Base-by-base conservation (phyloP, 2,797 vertebrate genomes). In the Austrolebias charrua region DNA sequence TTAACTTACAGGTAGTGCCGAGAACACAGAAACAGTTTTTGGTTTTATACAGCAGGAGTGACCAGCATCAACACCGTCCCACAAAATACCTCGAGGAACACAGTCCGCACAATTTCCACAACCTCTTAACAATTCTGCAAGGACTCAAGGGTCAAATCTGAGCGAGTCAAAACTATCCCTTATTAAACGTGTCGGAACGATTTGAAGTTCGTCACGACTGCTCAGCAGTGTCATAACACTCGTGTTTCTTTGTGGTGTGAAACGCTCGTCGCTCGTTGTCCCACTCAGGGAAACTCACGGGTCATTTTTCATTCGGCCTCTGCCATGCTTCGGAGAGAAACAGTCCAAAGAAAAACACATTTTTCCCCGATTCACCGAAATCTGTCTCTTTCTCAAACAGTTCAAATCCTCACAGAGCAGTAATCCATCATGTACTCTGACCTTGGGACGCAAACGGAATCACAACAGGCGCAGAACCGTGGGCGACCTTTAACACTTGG, bases 381-480 rank as follows among this genome's bases (percentile, higher is more conserved):
- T 90, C 82, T 2, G 73, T 90, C 84, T 84, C 61, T 75, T 80
- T 88, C 87, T 76, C 18, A 4, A 53, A 49, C 64, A 44, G 80
- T 77, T 78, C 76, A 63, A 43, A 79, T 61, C 63, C 65, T 13
- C 29, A 66, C 69, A 73, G 86, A 88, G 80, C 72, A 79, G 71
- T 70, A 82, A 90, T 90, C 86, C 86, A 90, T 92, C 88, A 88
- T 14, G 19, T 1, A 68, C 71, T 24, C n/a, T 65, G 90, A 91
- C 88, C 89, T 90, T 84, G 87, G 71, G 77, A 71, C 77, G 63
- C 51, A 66, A 86, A 76, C 76, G 62, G 80, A 75, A 66, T 62
- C 51, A 16, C 63, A 74, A 67, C 69, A 50, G 38, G 51, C 77
- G 59, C 60, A 3, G 51, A 57, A 69, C 63, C 1, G 40, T 3